A percentile compares a stretch with the other conserved stretches of the same genome.
Conservation (phyloP, 2,888 invertebrate species). For the Strigamia transsilvanica region DNA sequence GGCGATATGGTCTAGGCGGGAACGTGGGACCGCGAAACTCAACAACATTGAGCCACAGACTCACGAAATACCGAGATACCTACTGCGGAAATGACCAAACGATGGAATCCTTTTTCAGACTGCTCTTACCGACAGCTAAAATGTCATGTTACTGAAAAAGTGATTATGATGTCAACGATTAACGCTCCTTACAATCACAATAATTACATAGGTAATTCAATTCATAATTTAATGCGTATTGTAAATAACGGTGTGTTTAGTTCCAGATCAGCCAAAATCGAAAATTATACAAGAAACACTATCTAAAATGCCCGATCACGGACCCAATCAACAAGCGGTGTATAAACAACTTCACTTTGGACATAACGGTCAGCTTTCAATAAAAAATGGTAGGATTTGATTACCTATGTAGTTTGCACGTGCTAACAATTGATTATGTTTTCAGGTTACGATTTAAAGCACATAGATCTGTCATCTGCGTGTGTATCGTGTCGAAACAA, state of each 20-base stretch:
- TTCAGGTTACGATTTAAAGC: background rate
- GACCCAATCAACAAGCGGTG: background rate
- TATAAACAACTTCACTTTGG: background rate
- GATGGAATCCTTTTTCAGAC: background rate
- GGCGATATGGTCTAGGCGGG: background rate
- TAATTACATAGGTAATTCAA: no score
- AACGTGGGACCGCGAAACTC: background rate
- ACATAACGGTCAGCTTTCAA: background rate
- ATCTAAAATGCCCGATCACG: background rate
- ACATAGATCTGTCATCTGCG: background rate
- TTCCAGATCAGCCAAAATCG: background rate
- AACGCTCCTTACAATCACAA: background rate
- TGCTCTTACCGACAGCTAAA: background rate
- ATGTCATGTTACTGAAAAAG: background rate
- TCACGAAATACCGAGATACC: background rate
- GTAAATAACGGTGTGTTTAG: no score
- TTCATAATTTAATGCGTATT: no score
- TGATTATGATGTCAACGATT: background rate
- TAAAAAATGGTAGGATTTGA: background rate
- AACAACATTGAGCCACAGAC: background rate
- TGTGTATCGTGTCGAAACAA: background rate
- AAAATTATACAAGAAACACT: background rate
- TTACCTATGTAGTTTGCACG: background rate
- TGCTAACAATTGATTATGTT: background rate
- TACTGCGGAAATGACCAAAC: background rate